Percentiles rank a stretch among this genome's conserved stretches.
phyloP scores from a whole-genome alignment of 2,888 invertebrate species.

The Podotricha telesiphe region DNA sequence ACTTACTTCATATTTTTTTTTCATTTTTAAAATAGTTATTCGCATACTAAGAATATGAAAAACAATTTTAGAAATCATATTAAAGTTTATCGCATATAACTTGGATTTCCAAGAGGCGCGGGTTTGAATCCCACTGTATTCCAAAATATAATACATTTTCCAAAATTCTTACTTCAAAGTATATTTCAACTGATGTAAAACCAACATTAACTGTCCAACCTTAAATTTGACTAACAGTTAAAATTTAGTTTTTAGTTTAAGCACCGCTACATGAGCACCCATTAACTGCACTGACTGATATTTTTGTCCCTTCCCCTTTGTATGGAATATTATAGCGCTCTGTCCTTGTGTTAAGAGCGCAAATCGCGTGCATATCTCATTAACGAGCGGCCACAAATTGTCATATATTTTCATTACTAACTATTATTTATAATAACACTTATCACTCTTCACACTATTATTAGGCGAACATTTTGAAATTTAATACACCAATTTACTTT shows the following conservation, averaged over 20 bases:
- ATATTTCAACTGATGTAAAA: neutral
- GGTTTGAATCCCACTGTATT: too few relatives aligned
- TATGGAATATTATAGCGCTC: constrained; percentile 58
- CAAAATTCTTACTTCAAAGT: neutral
- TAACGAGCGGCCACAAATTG: constrained; percentile 44
- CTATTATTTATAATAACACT: constrained; percentile 51
- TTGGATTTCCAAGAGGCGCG: too few relatives aligned
- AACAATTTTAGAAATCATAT: too few relatives aligned
- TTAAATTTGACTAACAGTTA: constrained; percentile 45
- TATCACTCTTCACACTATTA: constrained; percentile 44
- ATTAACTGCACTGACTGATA: constrained; percentile 59
- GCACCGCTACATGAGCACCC: constrained; percentile 58
- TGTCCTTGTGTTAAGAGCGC: constrained; percentile 55
- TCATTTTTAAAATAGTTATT: too few relatives aligned
- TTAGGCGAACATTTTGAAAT: constrained; percentile 38
- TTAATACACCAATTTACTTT: constrained; percentile 39
- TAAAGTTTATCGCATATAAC: too few relatives aligned
- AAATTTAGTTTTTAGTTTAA: constrained; percentile 60
- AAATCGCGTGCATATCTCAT: constrained; percentile 58
- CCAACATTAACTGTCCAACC: neutral
- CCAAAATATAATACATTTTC: too few relatives aligned
- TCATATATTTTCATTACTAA: constrained; percentile 52
- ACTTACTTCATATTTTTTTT: too few relatives aligned
- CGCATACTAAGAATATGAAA: too few relatives aligned
- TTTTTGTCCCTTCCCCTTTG: constrained; percentile 59